Evolutionary conservation across 2,113 vertebrate species (phyloP).

Genomic region (Gymnobelideus leadbeateri): DNA sequence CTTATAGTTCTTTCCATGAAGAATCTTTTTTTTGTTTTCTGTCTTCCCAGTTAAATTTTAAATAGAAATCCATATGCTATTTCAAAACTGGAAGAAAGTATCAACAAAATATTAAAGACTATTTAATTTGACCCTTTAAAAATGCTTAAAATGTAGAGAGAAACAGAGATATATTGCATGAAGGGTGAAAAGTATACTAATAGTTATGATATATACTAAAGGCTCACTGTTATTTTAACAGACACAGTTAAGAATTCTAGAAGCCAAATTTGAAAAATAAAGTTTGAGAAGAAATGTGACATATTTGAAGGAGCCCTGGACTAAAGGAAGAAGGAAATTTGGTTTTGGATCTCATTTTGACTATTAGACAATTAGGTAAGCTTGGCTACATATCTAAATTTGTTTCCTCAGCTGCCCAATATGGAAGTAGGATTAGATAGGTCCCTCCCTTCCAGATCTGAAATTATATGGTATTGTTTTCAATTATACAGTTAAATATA

Average conservation of each 20-base stretch:
- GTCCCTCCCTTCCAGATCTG: background rate
- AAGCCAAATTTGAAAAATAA: background rate
- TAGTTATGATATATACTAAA: background rate
- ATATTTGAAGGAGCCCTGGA: background rate
- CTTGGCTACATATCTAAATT: background rate
- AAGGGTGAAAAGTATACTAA: background rate
- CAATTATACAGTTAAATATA: background rate
- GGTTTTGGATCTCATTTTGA: background rate
- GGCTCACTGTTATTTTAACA: background rate
- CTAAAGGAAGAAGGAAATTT: background rate
- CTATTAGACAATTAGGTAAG: background rate
- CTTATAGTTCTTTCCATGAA: background rate
- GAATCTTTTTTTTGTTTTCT: background rate
- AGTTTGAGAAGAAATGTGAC: background rate
- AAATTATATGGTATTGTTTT: slow-evolving; percentile 12
- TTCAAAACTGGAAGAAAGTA: background rate
- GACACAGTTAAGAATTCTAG: too few species aligned
- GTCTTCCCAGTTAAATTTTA: background rate
- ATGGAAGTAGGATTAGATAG: background rate
- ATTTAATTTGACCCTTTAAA: background rate
- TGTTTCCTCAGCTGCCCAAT: background rate
- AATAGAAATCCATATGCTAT: background rate
- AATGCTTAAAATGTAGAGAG: background rate
- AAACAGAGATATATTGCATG: background rate
- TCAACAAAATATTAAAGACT: background rate